Conservation (phyloP, 2,113 vertebrate genomes). For the Propithecus coquereli region DNA sequence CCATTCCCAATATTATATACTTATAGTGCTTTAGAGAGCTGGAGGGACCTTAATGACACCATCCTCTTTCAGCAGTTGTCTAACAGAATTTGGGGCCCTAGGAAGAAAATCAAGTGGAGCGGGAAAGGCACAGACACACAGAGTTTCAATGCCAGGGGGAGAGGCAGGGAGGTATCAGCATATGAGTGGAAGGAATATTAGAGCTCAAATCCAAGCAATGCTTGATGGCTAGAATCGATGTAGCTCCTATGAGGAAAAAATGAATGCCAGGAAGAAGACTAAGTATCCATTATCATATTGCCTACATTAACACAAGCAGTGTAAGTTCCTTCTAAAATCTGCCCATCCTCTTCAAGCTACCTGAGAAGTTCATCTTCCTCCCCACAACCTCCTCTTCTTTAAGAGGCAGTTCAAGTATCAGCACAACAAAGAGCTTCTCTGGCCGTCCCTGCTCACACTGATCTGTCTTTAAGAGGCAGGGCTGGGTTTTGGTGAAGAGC, state of each 20-base stretch:
- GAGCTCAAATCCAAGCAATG: neutral
- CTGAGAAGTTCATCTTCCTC: neutral
- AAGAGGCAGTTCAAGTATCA: neutral
- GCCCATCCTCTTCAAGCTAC: neutral
- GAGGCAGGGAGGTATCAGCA: too few relatives aligned
- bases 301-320: too few relatives aligned
- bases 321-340: neutral
- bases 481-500: neutral
- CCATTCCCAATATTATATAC: neutral
- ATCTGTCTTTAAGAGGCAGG: neutral
- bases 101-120: neutral
- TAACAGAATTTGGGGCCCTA: neutral
- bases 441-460: neutral
- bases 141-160: too few relatives aligned
- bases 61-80: neutral
- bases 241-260: neutral
- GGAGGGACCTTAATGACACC: neutral
- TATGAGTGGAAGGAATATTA: neutral
- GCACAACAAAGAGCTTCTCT: neutral
- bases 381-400: neutral
- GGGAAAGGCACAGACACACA: neutral
- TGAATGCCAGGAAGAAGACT: neutral
- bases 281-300: neutral
- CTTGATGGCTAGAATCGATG: neutral
- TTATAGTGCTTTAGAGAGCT: neutral